A percentile compares a stretch with the other conserved stretches of the same genome.
Conservation (phyloP, 1,140 invertebrate genomes). For the Heterodera carotae region DNA sequence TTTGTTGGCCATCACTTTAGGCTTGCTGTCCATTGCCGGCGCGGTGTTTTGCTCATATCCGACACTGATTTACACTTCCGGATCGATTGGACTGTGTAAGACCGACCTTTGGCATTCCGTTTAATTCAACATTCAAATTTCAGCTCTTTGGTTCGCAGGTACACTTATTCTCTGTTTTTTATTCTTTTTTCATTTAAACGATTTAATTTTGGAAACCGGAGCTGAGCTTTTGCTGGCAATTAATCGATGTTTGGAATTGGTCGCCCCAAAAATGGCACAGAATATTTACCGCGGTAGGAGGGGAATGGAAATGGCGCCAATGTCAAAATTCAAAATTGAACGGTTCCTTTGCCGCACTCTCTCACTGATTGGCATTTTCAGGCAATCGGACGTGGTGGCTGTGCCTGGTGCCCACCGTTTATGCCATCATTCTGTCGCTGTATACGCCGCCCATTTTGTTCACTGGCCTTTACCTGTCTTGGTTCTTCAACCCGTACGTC, state of each 20-base stretch:
- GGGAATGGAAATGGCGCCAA: neutral
- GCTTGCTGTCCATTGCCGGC: conserved; percentile 10
- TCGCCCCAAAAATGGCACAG: conserved; percentile 13
- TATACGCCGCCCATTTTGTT: conserved; percentile 27
- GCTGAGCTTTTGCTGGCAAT: conserved; percentile 30
- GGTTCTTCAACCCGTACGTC: conserved; percentile 36
- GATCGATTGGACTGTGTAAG: conserved; percentile 23
- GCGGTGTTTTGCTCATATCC: conserved; percentile 34
- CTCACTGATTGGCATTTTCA: neutral
- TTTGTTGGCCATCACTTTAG: neutral
- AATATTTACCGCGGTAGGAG: conserved; percentile 6
- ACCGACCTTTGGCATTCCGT: neutral
- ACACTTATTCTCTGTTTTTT: neutral
- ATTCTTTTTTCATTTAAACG: neutral
- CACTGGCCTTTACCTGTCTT: conserved; percentile 30
- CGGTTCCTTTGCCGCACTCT: neutral
- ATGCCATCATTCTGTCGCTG: conserved; percentile 10
- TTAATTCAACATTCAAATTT: neutral
- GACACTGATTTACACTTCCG: conserved; percentile 25
- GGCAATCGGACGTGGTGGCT: conserved; percentile 10
- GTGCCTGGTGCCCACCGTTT: conserved; percentile 10
- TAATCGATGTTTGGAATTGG: conserved; percentile 28
- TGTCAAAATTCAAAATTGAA: too few species aligned
- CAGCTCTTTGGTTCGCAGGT: conserved; percentile 26
- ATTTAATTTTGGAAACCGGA: neutral